Base-by-base conservation (phyloP, 1,140 invertebrate species). In the Drosophila pachea region DNA sequence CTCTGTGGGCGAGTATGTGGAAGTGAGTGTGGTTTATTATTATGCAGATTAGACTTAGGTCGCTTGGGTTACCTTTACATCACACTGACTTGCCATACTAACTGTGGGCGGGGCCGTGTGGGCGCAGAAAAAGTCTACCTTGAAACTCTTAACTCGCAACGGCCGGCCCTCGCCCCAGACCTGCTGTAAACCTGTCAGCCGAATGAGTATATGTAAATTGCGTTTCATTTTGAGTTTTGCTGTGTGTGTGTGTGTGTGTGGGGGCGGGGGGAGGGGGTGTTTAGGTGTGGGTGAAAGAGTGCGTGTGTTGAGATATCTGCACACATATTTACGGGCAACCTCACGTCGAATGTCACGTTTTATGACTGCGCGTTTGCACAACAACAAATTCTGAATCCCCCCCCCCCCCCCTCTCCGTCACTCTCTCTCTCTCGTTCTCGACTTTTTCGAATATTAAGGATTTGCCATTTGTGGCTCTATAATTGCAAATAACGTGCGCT, bases 11-110 rank as follows among this genome's bases (percentile, higher is more conserved):
- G 45, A 40, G 45, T 60, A 60, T 66, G 48, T 66, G 58, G 45
- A 1, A 22, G 66, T 75, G 61, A 63, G 64, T 84, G 76, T 71
- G 81, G 81, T 74, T 84, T 84, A 86, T 86, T 84, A 84, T 84
- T 84, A 86, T 84, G 81, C 77, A 84, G 81, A 84, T 86, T 84
- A 84, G 79, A 70, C 52, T 69, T 69, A 86, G 79, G 81, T 73
- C 72, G 49, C 62, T 71, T 66, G 66, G 56, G 64, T 69, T 70
- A 63, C 73, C 73, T 74, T 75, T 78, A 35, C 45, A 43, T 14
- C 40, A 14, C 72, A 54, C 45, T 38, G 63, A 69, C 64, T 64
- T 49, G 48, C 14, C 40, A 50, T 48, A 38, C 29, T 16, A 36
- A 42, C 54, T 38, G 42, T 22, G 22, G 9, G 48, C 49, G 48